A percentile compares a stretch with the other conserved stretches of the same genome.
phyloP scores from a whole-genome alignment of 2,113 vertebrate genomes.

The Seriola aureovittata region DNA sequence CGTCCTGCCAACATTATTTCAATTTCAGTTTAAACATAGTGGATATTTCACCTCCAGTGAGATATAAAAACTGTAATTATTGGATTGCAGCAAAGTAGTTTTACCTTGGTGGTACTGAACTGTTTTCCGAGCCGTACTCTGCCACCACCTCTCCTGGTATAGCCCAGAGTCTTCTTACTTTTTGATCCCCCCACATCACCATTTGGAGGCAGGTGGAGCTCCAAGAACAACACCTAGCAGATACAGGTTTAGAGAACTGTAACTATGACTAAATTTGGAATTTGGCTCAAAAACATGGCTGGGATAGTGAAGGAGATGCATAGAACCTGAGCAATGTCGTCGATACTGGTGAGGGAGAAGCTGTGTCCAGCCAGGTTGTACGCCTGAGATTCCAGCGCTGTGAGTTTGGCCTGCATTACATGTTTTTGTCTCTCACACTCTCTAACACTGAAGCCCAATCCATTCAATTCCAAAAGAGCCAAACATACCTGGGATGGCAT shows the following conservation, averaged over 20 bases:
- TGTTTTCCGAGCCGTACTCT: conserved; percentile 86
- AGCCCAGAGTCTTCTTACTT: conserved; percentile 94
- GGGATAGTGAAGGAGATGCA: neutral
- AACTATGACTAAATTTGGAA: neutral
- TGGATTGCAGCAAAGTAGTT: neutral
- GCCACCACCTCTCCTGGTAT: conserved; percentile 86
- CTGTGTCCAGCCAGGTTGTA: conserved; percentile 92
- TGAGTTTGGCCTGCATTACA: conserved; percentile 94
- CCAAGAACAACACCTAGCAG: conserved; percentile 92
- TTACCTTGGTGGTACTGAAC: conserved; percentile 96
- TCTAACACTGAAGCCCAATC: conserved; percentile 92
- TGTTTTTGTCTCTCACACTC: conserved; percentile 94
- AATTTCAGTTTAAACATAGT: neutral
- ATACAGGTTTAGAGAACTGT: neutral
- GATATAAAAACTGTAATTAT: neutral
- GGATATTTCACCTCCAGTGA: neutral
- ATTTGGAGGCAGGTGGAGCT: conserved; percentile 93
- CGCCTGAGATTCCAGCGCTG: conserved; percentile 88
- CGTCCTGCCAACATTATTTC: conserved; percentile 84
- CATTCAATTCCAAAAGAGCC: conserved; percentile 95
- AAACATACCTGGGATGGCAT: conserved; percentile 96
- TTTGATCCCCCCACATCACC: conserved; percentile 86
- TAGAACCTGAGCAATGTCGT: conserved; percentile 93
- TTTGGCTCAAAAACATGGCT: neutral
- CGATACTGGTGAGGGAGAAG: conserved; percentile 94